Base-by-base conservation (phyloP, 53 echinoderm and acorn worm species). In the Mesocentrotus franciscanus region DNA sequence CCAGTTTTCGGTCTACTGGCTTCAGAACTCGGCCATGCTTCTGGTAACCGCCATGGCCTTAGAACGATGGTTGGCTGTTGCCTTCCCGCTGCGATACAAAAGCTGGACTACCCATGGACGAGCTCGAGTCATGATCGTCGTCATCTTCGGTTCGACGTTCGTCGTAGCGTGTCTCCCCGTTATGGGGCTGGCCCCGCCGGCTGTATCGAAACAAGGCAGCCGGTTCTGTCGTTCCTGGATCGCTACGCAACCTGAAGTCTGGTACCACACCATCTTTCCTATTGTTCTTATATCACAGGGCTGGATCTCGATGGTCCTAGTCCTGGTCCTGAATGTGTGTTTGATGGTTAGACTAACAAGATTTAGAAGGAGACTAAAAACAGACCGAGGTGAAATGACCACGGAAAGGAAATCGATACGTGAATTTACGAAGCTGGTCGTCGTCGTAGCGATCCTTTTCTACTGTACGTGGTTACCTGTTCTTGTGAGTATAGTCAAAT, bases 401-500 rank as follows among this genome's bases (percentile, higher is more conserved):
- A 14, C 94, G 24, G 96, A 96, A 13, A 96, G 90, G 62, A 97
- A 95, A 75, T 97, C 97, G 16, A 83, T 98, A 42, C 62, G 97
- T 30, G 99, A 99, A 76, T 98, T 99, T 92, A 97, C 98, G 24
- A 96, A 96, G 87, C 95, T 99, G 2, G 99, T 99, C 8, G 95
- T 99, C 33, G 97, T 98, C 26, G 97, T 99, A 60, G 97, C 99
- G 61, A 90, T 99, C 55, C 96, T 99, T 61, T 99, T 99, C 90
- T 99, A 99, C 58, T 95, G 96, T 60, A 99, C 99, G 17, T 99
- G 99, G 99, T 71, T 99, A 64, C 99, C 99, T 32, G 99, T 98
- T 4, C 91, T 99, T 96, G 99, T 99, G 91, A 99, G 99, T 99
- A 36, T 60, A 92, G 24, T 39, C n/a, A 59, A 12, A 89, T 90